A percentile compares a stretch with the other conserved stretches of the same genome.
phyloP scores from a whole-genome alignment of 30 jellyfish, hydroid and myxozoan species.

The Hydractinia echinata region DNA sequence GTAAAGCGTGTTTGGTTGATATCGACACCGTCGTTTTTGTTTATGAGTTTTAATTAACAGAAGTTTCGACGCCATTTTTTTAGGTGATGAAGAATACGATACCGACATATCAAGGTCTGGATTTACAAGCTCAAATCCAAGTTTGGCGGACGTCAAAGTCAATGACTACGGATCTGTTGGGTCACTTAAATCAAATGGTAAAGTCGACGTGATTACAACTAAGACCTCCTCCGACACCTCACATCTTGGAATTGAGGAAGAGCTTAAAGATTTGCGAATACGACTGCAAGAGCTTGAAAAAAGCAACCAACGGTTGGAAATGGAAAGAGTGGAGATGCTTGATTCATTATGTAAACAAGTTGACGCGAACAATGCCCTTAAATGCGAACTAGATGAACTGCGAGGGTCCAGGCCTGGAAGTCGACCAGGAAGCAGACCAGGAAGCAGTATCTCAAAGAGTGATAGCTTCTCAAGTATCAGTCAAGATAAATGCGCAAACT shows the following conservation, averaged over 20 bases:
- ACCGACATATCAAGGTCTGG: not conserved
- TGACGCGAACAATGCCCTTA: conserved; percentile 21
- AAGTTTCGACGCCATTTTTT: no score
- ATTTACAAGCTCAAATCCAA: conserved; percentile 3
- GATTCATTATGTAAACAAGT: conserved; percentile 82
- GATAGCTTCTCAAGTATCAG: conserved; percentile 28
- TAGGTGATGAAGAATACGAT: conserved; percentile 7
- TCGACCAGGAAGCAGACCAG: conserved; percentile 24
- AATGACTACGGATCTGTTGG: conserved; percentile 25
- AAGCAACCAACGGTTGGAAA: conserved; percentile 72
- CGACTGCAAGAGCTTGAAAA: conserved; percentile 58
- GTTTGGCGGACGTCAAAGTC: conserved; percentile 7
- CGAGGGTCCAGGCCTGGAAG: conserved; percentile 10
- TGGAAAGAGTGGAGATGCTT: conserved; percentile 64
- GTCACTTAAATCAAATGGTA: no score
- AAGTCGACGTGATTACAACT: not conserved
- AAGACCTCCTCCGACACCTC: conserved; percentile 3
- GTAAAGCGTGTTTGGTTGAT: no score
- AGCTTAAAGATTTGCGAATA: conserved; percentile 43
- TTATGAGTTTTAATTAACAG: no score
- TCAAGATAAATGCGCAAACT: conserved; percentile 45
- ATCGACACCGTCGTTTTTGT: no score
- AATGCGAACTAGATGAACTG: conserved; percentile 45
- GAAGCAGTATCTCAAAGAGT: conserved; percentile 33
- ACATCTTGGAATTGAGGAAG: conserved; percentile 29